Evolutionary conservation across 2,113 vertebrate genomes (phyloP), one percentile per base, ranked within the genome.

Genomic region (Limnothrissa miodon): DNA sequence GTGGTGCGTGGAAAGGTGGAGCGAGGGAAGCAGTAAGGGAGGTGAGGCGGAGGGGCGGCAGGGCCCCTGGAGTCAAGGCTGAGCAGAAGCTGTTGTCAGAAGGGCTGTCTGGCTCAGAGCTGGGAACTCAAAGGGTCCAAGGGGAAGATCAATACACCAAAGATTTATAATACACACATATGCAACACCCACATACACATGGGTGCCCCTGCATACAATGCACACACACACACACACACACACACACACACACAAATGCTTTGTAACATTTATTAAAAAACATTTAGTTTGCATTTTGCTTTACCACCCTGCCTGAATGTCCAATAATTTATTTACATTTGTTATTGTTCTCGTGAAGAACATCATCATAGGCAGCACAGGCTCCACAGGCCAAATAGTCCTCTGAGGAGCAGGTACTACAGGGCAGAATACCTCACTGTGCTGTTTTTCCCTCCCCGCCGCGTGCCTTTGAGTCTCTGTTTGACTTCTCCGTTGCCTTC

Each of bases 21-120:
- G 81, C 80, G 85, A 85, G 87, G 83, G 84, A 51, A n/a, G n/a
- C n/a, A n/a, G n/a, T n/a, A n/a, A n/a, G 2, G 88, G 88, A 82
- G 51, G 88, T 78, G 89, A 92, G 91, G 91, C 1, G 21, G 53
- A 23, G 51, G 51, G 19, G 66, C 36, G 66, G 66, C 13, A 36
- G 66, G 33, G 11, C 53, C 66, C 66, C 66, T 74, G 17, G 17
- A 74, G 66, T 13, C 15, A 15, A n/a, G 59, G 59, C n/a, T 74
- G 66, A 62, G 25, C 59, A 62, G 59, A 33, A 36, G 33, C 66
- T 74, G n/a, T 33, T 36, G 66, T 74, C 66, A 74, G 66, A 29
- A 74, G 29, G 59, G 13, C 66, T 21, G 66, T 74, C 33, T 74
- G 66, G 66, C 17, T 29, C 33, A 23, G 13, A 36, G 66, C 66